Evolutionary conservation across 2,113 vertebrate species (phyloP), one percentile per base, ranked within the genome.

Genomic region (Aspiorhynchus laticeps): DNA sequence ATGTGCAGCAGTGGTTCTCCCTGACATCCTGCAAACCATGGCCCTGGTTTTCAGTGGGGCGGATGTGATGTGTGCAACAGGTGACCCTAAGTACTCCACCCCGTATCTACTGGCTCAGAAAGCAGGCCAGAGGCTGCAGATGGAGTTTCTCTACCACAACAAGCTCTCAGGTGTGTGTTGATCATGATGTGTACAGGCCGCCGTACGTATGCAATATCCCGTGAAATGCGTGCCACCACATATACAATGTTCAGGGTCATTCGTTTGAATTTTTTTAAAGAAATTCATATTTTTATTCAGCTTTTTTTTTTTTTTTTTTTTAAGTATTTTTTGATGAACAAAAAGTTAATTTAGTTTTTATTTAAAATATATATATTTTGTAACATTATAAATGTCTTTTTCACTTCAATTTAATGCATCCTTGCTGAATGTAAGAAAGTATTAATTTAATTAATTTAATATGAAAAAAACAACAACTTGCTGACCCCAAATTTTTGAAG

Each of bases 81-180:
- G 97, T 26, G 97, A 99, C 86, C 95, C 96, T 0, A 75, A 93
- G 67, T 92, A 93, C 82, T 97, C 97, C 88, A 99, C 98, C 43
- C 97, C 98, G 0, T 99, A 99, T 74, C 94, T 97, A 14, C 4
- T 99, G 92, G 98, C 98, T 88, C 98, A 98, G 90, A 97, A 95
- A 56, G 96, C 96, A 0, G 97, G 97, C 11, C 98, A 99, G 89
- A 95, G 94, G 41, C 93, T 99, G 24, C 98, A 99, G 53, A 99
- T 99, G 97, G 98, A 99, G 92, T 99, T 99, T 86, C 94, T 99
- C 73, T 95, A 98, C 91, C 98, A 98, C 73, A 99, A 99, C 92
- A 98, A 97, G 78, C 97, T 97, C 38, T 97, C 96, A 88, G 98
- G 98, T 99, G 17, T 36, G 81, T 86, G 59, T 69, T 36, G 10